Percentiles rank a stretch among this genome's conserved stretches.
phyloP scores from a whole-genome alignment of 2,113 vertebrate species.

The Lepus americanus region DNA sequence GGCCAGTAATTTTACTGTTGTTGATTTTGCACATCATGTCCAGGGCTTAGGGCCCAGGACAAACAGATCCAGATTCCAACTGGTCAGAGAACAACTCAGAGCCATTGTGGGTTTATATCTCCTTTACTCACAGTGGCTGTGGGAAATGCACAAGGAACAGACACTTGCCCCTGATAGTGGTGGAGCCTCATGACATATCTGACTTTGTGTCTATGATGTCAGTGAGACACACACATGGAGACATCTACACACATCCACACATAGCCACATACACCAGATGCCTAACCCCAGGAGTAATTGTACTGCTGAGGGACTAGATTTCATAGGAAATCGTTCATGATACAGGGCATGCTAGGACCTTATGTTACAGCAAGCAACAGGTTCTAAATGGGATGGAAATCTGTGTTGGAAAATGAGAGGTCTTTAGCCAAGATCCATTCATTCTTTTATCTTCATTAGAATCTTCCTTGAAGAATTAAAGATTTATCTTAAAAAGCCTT shows the following conservation, averaged over 20 bases:
- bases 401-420: not conserved
- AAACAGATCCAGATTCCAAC: no score
- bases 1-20: conserved; percentile 14
- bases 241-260: no score
- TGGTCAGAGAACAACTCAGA: no score
- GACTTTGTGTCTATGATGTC: no score
- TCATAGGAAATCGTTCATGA: not conserved
- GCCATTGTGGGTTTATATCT: no score
- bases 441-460: conserved; percentile 19
- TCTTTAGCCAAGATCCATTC: not conserved
- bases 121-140: no score
- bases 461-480: conserved; percentile 27
- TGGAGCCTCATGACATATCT: no score
- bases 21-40: not conserved
- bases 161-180: no score
- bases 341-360: not conserved
- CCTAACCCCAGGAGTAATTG: not conserved
- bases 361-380: not conserved
- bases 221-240: no score
- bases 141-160: no score
- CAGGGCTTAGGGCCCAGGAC: no score
- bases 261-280: no score
- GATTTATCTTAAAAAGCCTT: not conserved
- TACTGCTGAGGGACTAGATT: conserved; percentile 32
- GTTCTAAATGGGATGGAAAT: not conserved